Conservation (phyloP, 2,888 invertebrate species). For the Microctonus brassicae region DNA sequence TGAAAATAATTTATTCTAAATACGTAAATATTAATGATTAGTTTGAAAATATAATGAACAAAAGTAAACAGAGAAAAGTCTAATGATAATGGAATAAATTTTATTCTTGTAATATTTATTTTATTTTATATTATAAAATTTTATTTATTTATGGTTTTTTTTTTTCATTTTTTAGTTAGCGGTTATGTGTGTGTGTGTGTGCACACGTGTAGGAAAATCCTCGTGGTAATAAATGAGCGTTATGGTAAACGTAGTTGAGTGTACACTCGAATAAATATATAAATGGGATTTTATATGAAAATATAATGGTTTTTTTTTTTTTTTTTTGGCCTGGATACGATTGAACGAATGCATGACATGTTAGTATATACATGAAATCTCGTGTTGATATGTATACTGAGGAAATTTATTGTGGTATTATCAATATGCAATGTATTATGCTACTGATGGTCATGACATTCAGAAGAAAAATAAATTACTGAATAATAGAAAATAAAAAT, state of each 20-base stretch:
- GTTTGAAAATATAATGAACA: not conserved
- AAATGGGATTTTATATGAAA: too few species aligned
- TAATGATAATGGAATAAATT: not conserved
- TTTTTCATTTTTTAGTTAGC: not conserved
- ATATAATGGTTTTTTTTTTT: too few species aligned
- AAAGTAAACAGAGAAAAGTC: not conserved
- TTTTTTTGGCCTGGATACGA: constrained; percentile 13
- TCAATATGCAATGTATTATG: too few species aligned
- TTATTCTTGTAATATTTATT: too few species aligned
- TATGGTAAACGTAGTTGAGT: too few species aligned
- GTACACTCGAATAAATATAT: too few species aligned
- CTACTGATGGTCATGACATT: constrained; percentile 2
- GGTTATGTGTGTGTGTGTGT: not conserved
- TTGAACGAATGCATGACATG: constrained; percentile 5
- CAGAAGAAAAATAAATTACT: not conserved
- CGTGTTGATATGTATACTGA: not conserved
- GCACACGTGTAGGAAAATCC: constrained; percentile 24
- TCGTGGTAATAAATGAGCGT: constrained; percentile 21
- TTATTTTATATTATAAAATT: too few species aligned
- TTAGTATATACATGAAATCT: not conserved
- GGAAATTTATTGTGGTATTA: not conserved
- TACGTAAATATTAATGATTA: not conserved
- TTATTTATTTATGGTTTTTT: not conserved
- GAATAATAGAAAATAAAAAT: not conserved
- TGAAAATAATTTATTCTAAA: not conserved